Percentiles rank a stretch among this genome's conserved stretches.
Conservation (phyloP, 2,113 vertebrate genomes). For the Strix uralensis region DNA sequence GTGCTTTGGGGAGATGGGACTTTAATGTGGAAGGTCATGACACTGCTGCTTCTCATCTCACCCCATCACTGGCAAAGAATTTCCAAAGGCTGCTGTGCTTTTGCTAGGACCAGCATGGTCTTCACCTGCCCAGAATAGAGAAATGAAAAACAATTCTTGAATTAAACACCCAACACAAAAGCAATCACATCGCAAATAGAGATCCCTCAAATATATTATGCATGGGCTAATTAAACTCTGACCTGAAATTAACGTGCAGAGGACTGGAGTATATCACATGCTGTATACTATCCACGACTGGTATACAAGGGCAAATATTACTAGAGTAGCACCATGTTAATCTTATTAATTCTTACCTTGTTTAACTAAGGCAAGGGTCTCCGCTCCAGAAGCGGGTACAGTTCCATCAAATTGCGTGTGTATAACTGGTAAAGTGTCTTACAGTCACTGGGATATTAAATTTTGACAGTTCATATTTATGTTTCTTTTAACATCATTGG, state of each 20-base stretch:
- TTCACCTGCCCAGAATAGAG: conserved; percentile 2
- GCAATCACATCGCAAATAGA: conserved; percentile 37
- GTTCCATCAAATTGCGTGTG: neutral
- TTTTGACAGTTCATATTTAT: neutral
- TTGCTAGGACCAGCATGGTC: neutral
- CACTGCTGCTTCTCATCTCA: neutral
- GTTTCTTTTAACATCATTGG: neutral
- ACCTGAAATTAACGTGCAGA: conserved; percentile 31
- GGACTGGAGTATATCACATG: conserved; percentile 1
- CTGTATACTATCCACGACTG: conserved; percentile 21
- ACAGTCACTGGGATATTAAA: neutral
- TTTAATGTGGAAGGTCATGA: neutral
- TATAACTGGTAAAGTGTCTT: neutral
- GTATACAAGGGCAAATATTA: conserved; percentile 57
- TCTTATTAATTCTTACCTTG: conserved; percentile 61
- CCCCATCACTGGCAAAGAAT: neutral
- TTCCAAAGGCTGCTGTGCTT: conserved; percentile 38
- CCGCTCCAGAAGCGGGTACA: neutral
- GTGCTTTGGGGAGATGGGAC: neutral
- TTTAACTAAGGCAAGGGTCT: conserved; percentile 3
- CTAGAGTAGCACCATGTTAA: conserved; percentile 30
- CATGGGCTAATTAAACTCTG: conserved; percentile 50
- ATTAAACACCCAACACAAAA: conserved; percentile 56
- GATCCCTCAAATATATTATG: conserved; percentile 43
- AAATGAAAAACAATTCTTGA: neutral